Conservation (phyloP, 2,113 vertebrate genomes). For the Solenodon paradoxus region DNA sequence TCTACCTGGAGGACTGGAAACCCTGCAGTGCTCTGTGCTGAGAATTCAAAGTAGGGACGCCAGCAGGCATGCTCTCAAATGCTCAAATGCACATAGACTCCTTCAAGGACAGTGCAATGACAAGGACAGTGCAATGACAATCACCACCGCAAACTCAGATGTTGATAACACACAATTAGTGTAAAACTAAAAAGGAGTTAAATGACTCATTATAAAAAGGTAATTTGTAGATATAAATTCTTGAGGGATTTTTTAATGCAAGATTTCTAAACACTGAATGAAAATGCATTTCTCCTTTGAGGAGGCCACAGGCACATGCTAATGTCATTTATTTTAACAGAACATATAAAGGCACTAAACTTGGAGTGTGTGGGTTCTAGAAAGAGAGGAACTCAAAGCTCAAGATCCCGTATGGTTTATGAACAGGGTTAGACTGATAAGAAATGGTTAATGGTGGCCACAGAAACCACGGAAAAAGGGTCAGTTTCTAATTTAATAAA, state of each 20-base stretch:
- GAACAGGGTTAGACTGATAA: background rate
- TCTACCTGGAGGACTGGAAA: conserved; percentile 76
- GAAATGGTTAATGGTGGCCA: background rate
- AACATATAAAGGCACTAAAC: background rate
- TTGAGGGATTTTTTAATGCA: background rate
- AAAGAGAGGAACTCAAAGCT: background rate
- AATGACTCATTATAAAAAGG: background rate
- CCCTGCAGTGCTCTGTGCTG: conserved; percentile 83
- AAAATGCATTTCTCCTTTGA: background rate
- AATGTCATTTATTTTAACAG: conserved; percentile 44
- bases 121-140: conserved; percentile 51
- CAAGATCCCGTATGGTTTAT: background rate
- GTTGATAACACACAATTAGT: conserved; percentile 11
- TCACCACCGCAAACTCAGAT: background rate
- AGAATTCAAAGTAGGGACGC: conserved; percentile 81
- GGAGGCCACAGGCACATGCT: conserved; percentile 2
- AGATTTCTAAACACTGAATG: conserved; percentile 31
- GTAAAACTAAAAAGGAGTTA: background rate
- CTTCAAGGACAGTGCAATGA: too few relatives aligned
- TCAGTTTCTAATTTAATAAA: conserved; percentile 35
- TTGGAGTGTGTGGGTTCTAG: conserved; percentile 2
- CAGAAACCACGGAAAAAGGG: background rate
- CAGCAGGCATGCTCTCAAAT: background rate
- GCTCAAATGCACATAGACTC: background rate
- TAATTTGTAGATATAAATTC: background rate